These are phyloP conservation scores for Corythoichthys intestinalis DNA, from an alignment of 2,113 vertebrate genomes.

Conservation along the genomic window DNA sequence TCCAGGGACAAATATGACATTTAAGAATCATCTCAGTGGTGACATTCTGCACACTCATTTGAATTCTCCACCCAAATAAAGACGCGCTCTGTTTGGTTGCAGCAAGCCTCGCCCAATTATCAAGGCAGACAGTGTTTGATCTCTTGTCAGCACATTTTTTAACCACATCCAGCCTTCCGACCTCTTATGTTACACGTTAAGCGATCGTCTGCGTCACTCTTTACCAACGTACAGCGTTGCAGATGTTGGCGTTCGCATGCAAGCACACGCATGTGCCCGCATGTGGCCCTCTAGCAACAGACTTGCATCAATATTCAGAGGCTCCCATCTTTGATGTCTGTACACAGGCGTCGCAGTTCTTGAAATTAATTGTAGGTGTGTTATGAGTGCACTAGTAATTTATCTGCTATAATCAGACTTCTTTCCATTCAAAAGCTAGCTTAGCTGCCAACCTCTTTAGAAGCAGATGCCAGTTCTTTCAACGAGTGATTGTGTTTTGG, in stretches of 20 bases:
- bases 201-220: background rate
- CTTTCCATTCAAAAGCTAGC: background rate
- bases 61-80: background rate
- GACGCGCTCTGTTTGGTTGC: background rate
- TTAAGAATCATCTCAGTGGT: conserved; percentile 26
- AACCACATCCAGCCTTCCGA: background rate
- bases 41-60: conserved; percentile 12
- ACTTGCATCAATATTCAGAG: conserved; percentile 3
- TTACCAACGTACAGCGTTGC: background rate
- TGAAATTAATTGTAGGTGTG: background rate
- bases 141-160: background rate
- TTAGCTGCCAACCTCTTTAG: background rate
- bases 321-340: conserved; percentile 2
- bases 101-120: background rate
- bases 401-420: background rate
- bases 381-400: background rate
- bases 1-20: conserved; percentile 32
- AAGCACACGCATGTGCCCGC: conserved; percentile 33
- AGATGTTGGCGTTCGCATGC: conserved; percentile 31
- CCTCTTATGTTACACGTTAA: no score
- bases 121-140: background rate
- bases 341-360: background rate
- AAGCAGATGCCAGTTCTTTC: background rate
- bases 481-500: background rate
- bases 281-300: conserved; percentile 35